phyloP scores from a whole-genome alignment of 2,113 vertebrate genomes.

The Phasianus colchicus region DNA sequence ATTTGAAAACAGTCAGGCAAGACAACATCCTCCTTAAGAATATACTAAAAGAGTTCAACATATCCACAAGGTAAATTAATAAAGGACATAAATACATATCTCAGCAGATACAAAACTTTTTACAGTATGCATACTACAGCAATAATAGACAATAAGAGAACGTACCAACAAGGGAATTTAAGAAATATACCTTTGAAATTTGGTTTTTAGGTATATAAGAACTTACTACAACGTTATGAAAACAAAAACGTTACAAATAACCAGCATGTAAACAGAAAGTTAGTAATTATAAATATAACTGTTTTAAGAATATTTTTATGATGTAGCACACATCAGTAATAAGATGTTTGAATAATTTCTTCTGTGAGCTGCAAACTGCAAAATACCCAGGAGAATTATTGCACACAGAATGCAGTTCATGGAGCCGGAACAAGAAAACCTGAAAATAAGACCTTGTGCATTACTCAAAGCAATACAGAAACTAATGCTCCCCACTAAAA shows the following conservation, averaged over 20 bases:
- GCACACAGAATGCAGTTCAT: not conserved
- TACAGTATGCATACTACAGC: not conserved
- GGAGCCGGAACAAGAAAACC: not conserved
- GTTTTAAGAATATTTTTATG: slow-evolving; percentile 22
- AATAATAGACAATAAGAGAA: not conserved
- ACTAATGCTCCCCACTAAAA: not conserved
- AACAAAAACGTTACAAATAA: not conserved
- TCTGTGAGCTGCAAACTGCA: slow-evolving; percentile 40
- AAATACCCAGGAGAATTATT: slow-evolving; percentile 6
- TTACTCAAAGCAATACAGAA: not conserved
- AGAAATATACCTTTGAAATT: not conserved
- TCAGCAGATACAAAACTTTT: not conserved
- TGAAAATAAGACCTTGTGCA: not conserved
- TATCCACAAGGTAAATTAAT: too few relatives aligned
- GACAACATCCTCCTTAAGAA: not conserved
- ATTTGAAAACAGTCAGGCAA: not conserved
- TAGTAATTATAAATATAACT: not conserved
- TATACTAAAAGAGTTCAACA: not conserved
- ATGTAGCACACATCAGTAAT: slow-evolving; percentile 20
- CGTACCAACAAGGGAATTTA: not conserved
- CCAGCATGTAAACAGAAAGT: not conserved
- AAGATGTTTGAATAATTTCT: slow-evolving; percentile 27
- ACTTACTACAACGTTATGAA: not conserved
- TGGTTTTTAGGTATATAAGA: too few relatives aligned
- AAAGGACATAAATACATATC: not conserved